A percentile compares a stretch with the other conserved stretches of the same genome.
phyloP scores from a whole-genome alignment of 2,797 vertebrate species.

The Hyperoplus immaculatus region DNA sequence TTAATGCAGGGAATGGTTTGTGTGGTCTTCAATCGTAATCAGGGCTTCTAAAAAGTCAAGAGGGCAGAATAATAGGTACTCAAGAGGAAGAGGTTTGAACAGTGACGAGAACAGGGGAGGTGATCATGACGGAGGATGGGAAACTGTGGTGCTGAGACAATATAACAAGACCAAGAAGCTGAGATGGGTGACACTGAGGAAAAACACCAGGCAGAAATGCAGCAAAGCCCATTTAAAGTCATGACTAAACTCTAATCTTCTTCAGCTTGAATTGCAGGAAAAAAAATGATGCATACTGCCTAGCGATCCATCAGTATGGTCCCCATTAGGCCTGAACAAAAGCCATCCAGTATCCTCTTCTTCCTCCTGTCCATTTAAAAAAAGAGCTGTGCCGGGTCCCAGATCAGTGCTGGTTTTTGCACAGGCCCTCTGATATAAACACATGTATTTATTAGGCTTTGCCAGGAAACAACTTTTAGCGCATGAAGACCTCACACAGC shows the following conservation, averaged over 20 bases:
- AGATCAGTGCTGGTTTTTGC: conserved; percentile 30
- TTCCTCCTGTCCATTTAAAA: conserved; percentile 19
- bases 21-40: conserved; percentile 41
- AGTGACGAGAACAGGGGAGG: background rate
- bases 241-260: conserved; percentile 11
- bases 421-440: conserved; percentile 21
- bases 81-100: background rate
- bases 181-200: background rate
- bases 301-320: conserved; percentile 21
- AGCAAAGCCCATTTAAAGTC: conserved; percentile 20
- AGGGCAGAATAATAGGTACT: conserved; percentile 26
- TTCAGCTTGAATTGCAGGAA: conserved; percentile 10
- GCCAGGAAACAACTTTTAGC: conserved; percentile 38
- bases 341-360: conserved; percentile 7
- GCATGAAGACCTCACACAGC: conserved; percentile 38
- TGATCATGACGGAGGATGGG: conserved; percentile 18
- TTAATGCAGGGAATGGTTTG: conserved; percentile 55
- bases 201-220: background rate
- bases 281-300: conserved; percentile 3
- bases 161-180: conserved; percentile 1
- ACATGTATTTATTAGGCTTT: conserved; percentile 47
- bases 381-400: conserved; percentile 15
- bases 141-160: background rate
- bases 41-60: conserved; percentile 44
- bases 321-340: conserved; percentile 22